Evolutionary conservation across 37 sponge, comb jelly and placozoan genomes (phyloP), one percentile per base, ranked within the genome.

Genomic region (Haliclona indistincta): DNA sequence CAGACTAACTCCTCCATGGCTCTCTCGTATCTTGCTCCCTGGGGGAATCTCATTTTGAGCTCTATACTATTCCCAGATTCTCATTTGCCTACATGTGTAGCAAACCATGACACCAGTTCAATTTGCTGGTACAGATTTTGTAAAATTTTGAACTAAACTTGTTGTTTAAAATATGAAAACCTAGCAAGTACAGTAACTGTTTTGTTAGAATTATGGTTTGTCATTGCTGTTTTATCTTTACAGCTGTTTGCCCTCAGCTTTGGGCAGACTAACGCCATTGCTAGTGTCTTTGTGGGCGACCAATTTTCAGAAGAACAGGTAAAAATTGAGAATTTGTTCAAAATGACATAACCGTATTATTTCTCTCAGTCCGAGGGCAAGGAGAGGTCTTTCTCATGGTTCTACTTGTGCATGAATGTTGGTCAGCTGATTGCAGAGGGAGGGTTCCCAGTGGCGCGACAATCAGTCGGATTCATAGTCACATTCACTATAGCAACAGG

Each of bases 211-310:
- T 39, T 47, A 38, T 53, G n/a, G n/a, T n/a, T n/a, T n/a, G n/a
- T n/a, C n/a, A n/a, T n/a, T n/a, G n/a, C n/a, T 53, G 51, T 41
- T 43, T 43, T 25, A 54, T 25, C n/a, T 13, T 22, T 41, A 30
- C 56, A 89, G 90, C 26, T 84, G 40, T 84, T 71, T 49, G 75
- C 90, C 44, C 35, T 89, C 11, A 79, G 84, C 36, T 84, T 79
- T 53, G 90, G 90, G 0, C 82, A 77, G 22, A 73, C 66, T 13
- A 78, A 81, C 33, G 58, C 81, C 22, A 76, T 89, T 7, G 85
- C 83, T 66, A 89, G 90, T 89, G 90, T 89, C 8, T 80, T 89
- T 74, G 85, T 89, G 37, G 90, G 75, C 22, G 76, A 89, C 45
- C 90, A 89, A 64, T 89, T 89, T 49, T 8, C 71, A 45, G 81